Percentiles rank a stretch among this genome's conserved stretches.
phyloP scores from a whole-genome alignment of 2,888 invertebrate species.

The Perithous albicinctus region DNA sequence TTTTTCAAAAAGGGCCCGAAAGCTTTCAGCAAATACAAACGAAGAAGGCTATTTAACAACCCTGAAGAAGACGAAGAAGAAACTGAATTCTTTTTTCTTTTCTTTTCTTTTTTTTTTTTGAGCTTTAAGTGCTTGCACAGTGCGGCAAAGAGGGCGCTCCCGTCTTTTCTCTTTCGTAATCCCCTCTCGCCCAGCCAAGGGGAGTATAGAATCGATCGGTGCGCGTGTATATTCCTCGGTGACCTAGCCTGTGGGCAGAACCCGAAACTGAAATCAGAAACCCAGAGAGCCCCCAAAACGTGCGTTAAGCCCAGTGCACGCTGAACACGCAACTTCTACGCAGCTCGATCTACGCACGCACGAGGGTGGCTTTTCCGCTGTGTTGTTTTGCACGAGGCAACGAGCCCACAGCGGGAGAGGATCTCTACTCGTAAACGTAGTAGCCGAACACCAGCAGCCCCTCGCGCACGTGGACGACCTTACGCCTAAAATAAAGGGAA shows the following conservation, averaged over 20 bases:
- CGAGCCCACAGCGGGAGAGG: neutral
- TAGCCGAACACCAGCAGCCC: conserved; percentile 44
- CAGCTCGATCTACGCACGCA: neutral
- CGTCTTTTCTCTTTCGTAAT: conserved; percentile 34
- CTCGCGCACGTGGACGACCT: conserved; percentile 64
- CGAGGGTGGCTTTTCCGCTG: too few species aligned
- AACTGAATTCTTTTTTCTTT: too few species aligned
- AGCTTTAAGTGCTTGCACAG: conserved; percentile 25
- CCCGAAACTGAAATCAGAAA: conserved; percentile 73
- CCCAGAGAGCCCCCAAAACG: conserved; percentile 29
- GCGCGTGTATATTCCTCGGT: conserved; percentile 63
- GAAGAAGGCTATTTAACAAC: neutral
- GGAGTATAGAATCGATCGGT: conserved; percentile 79
- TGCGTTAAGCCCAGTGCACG: conserved; percentile 35
- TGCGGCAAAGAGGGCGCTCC: conserved; percentile 55
- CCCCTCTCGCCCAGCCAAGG: conserved; percentile 62
- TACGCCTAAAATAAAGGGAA: conserved; percentile 54
- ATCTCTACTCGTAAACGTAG: conserved; percentile 1
- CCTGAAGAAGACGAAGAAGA: neutral
- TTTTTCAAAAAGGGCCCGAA: neutral
- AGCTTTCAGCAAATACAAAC: neutral
- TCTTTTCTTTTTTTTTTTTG: too few species aligned
- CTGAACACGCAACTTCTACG: too few species aligned
- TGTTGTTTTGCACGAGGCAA: conserved; percentile 5
- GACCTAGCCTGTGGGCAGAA: conserved; percentile 73